Base-by-base conservation (phyloP, 2,797 vertebrate species). In the Molossus alvarezi region DNA sequence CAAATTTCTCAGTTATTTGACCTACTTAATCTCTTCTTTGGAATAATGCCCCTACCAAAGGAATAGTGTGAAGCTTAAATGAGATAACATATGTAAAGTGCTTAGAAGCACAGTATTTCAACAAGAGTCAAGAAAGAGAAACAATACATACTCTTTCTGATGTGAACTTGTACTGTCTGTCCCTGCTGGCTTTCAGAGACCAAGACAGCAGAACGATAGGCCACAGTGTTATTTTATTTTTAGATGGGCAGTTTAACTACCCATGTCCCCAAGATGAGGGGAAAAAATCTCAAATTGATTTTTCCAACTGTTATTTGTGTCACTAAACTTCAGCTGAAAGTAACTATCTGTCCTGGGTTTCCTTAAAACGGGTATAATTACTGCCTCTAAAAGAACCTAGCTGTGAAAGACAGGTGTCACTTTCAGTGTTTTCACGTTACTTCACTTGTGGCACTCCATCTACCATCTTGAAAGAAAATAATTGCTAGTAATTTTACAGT, bases 41-140 rank as follows among this genome's bases (percentile, higher is more conserved):
- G 85, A 92, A 83, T 75, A 83, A 89, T 29, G 11, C 18, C 37
- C 45, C 13, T 33, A 93, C 21, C 41, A 92, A 88, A 86, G 57
- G 41, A 73, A 48, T 2, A 69, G 6, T 18, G 55, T 64, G 13
- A 89, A 9, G 77, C 75, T 95, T 93, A 90, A 88, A 84, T 18
- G 21, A 91, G 58, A 80, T 48, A 58, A 51, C 37, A 65, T 20
- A 81, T 65, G 72, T 71, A 21, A 92, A 75, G 27, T 48, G 5
- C 72, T 77, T 87, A 37, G 41, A 92, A 96, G 33, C 57, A 95
- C n/a, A 92, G 33, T 37, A 85, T 88, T 90, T 83, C 58, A 77
- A 45, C 20, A 55, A 75, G 71, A 89, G 73, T 58, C 37, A 79
- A 65, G 76, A 45, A 82, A 89, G 17, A 76, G 37, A 79, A 57